Evolutionary conservation across 1,140 invertebrate genomes (phyloP), one percentile per base, ranked within the genome.

Genomic region (Berghia stephanieae): DNA sequence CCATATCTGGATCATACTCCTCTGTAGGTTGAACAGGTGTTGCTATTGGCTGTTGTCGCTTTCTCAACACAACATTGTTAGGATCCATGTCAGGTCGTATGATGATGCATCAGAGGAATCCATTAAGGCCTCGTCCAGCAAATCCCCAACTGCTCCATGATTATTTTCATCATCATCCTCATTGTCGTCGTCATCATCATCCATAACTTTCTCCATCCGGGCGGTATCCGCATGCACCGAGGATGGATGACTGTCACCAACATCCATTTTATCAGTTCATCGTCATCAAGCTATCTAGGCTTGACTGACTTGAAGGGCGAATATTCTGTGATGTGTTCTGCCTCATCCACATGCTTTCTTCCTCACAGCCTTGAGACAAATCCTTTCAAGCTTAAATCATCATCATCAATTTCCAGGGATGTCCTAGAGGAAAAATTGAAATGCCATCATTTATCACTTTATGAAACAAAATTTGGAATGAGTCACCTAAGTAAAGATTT

Each of bases 41-140:
- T n/a, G n/a, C n/a, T n/a, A n/a, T n/a, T n/a, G n/a, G n/a, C n/a
- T n/a, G 74, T 34, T 73, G 52, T 1, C 43, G 13, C 38, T n/a
- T n/a, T n/a, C 74, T 24, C 1, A 76, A 27, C 5, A 76, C 74
- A 2, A 76, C 74, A 68, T 76, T 76, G 21, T 52, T 76, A 10
- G 43, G 42, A 38, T 76, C 74, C 74, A 76, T 76, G 18, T 76
- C 74, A n/a, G 60, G 42, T 76, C 74, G 24, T 75, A 75, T 21
- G n/a, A n/a, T n/a, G n/a, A n/a, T n/a, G 44, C 55, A 46, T 76
- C 74, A 8, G 57, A 44, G 5, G 36, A 63, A 42, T 75, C 72
- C 78, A 85, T 85, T 75, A 89, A 79, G 1, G 88, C 88, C 70
- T 90, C 89, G 75, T 90, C 86, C 31, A 90, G 75, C 2, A 88